A percentile compares a stretch with the other conserved stretches of the same genome.
Conservation (phyloP, 1,140 invertebrate genomes). For the Drosophila pseudoananassae region DNA sequence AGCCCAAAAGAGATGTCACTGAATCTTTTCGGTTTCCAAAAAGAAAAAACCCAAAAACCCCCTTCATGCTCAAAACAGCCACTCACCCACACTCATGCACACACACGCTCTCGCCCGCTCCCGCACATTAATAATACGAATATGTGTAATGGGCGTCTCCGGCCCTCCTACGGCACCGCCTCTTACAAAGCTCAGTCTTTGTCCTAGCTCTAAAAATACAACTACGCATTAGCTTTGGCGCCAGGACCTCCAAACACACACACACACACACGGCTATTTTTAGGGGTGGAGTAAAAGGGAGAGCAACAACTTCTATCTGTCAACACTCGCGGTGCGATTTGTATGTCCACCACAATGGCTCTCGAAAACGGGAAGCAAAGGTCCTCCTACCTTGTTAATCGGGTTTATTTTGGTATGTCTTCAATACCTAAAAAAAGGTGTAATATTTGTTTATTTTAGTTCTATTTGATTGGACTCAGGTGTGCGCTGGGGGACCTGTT, state of each 20-base stretch:
- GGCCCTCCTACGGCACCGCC: background rate
- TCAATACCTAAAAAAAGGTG: background rate
- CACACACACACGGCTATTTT: conserved; percentile 17
- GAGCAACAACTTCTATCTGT: background rate
- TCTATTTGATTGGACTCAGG: background rate
- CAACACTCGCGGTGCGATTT: background rate
- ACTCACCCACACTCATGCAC: conserved; percentile 9
- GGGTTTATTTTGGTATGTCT: background rate
- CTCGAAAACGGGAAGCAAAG: background rate
- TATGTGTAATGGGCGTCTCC: conserved; percentile 32
- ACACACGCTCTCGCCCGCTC: background rate
- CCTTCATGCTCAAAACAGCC: background rate
- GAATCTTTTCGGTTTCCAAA: background rate
- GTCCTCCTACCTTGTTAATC: background rate
- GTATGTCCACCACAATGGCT: background rate
- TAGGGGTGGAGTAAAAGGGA: conserved; percentile 20
- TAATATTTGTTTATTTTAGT: background rate
- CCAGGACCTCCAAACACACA: conserved; percentile 23
- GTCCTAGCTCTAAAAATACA: conserved; percentile 43
- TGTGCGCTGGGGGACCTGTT: conserved; percentile 54
- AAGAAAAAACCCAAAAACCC: background rate
- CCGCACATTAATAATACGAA: background rate
- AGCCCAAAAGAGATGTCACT: background rate
- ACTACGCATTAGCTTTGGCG: conserved; percentile 48
- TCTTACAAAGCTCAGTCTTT: conserved; percentile 2